Evolutionary conservation across 2,797 vertebrate genomes (phyloP).

Genomic region (Tinamus major): DNA sequence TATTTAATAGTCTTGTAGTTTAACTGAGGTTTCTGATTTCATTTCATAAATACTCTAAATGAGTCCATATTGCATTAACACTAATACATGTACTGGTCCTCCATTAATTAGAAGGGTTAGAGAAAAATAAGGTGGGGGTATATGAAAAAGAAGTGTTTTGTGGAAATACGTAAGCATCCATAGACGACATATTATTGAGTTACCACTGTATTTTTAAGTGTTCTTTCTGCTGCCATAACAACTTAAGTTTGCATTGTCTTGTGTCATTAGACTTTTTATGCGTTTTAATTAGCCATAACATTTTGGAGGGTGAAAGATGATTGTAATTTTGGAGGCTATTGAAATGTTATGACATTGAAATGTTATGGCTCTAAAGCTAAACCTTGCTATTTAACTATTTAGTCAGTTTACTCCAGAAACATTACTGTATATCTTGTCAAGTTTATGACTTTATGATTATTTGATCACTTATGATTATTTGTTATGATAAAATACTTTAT

Average conservation of each 20-base stretch:
- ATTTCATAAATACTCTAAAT: background rate
- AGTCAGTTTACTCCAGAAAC: background rate
- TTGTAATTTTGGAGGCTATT: conserved; percentile 17
- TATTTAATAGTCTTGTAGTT: background rate
- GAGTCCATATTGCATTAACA: background rate
- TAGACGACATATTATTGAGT: conserved; percentile 10
- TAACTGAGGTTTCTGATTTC: conserved; percentile 21
- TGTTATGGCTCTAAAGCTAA: background rate
- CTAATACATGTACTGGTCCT: background rate
- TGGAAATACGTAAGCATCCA: background rate
- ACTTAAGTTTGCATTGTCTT: background rate
- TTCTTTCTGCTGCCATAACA: background rate
- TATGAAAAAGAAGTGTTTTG: conserved; percentile 6
- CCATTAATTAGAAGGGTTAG: background rate
- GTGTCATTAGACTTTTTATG: background rate
- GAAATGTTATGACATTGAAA: background rate
- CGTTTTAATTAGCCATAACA: conserved; percentile 1
- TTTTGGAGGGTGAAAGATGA: background rate
- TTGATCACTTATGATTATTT: no score
- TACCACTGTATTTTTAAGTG: conserved; percentile 31
- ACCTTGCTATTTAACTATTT: background rate
- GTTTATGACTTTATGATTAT: background rate
- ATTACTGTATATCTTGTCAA: background rate
- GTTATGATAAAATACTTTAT: background rate
- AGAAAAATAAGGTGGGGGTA: background rate